phyloP scores from a whole-genome alignment of 2,888 invertebrate genomes.

The Dioctria linearis region DNA sequence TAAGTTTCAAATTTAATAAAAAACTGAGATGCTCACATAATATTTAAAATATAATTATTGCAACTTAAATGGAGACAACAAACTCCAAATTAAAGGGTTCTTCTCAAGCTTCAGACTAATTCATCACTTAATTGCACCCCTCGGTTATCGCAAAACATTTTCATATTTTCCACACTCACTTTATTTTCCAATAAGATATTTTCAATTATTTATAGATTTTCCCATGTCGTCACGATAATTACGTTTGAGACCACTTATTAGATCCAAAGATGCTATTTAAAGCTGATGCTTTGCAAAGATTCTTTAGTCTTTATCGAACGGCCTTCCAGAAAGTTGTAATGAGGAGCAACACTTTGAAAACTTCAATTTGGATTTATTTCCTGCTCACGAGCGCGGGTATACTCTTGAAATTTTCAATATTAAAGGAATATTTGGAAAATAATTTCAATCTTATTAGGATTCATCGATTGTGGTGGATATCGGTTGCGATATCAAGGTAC shows the following conservation, averaged over 20 bases:
- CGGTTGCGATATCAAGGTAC: no score
- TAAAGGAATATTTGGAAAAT: no score
- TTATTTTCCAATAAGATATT: not conserved
- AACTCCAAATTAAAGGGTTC: not conserved
- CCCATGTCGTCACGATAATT: slow-evolving; percentile 23
- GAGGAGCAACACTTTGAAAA: no score
- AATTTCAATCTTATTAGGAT: no score
- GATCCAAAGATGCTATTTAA: slow-evolving; percentile 13
- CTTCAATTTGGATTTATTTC: no score
- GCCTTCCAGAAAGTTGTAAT: no score
- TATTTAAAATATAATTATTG: no score
- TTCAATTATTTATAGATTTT: slow-evolving; percentile 12
- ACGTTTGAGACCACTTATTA: not conserved
- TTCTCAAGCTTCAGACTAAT: slow-evolving; percentile 21
- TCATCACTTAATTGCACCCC: slow-evolving; percentile 13
- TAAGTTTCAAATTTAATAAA: no score
- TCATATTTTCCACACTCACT: not conserved
- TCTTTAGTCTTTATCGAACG: not conserved
- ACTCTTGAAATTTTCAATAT: no score
- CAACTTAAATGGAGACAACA: not conserved
- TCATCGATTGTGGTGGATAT: no score
- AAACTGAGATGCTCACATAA: no score
- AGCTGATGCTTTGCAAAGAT: not conserved
- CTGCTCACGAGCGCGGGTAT: no score
- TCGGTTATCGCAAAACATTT: not conserved